Evolutionary conservation across 2,888 invertebrate species (phyloP), one percentile per base, ranked within the genome.

Genomic region (Perdita meconis): DNA sequence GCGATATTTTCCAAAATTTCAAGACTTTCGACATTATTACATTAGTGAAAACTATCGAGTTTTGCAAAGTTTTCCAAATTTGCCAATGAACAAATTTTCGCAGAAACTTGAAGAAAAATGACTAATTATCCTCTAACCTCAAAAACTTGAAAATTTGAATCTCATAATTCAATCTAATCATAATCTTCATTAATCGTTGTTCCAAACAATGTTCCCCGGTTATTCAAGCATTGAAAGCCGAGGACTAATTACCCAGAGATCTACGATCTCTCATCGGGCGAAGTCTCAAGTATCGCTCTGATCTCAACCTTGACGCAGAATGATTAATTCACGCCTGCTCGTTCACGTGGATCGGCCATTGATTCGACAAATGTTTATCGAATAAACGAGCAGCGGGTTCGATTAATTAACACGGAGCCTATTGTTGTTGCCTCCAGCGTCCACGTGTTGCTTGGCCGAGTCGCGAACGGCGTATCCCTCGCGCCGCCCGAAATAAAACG

Each of bases 321-420:
- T 26, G 57, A 51, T 68, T 51, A 22, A 57, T 68, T 42, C 36
- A n/a, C n/a, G 34, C 22, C 6, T 38, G 30, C 26, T 6, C n/a
- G 22, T 4, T 13, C 13, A n/a, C 13, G 24, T 4, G 36, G 8
- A 59, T 40, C 24, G 13, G 16, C 19, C 51, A 16, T 40, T 24
- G 61, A 75, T 42, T 76, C 24, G 63, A 42, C 68, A 59, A 78
- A 77, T 60, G 65, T 78, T 78, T 65, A 60, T 77, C 69, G 69
- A 69, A 60, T 50, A 60, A 78, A 76, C 64, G 60, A 26, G 12
- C 38, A 12, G 12, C n/a, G 8, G 30, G 42, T n/a, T 24, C 76
- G 77, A 77, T 76, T 76, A 68, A 76, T 76, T 59, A 76, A 53
- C 63, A 30, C 16, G 5, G 16, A 16, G 38, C 42, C 47, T 63